Conservation (phyloP, 2,797 vertebrate species). For the Eleutherodactylus coqui region DNA sequence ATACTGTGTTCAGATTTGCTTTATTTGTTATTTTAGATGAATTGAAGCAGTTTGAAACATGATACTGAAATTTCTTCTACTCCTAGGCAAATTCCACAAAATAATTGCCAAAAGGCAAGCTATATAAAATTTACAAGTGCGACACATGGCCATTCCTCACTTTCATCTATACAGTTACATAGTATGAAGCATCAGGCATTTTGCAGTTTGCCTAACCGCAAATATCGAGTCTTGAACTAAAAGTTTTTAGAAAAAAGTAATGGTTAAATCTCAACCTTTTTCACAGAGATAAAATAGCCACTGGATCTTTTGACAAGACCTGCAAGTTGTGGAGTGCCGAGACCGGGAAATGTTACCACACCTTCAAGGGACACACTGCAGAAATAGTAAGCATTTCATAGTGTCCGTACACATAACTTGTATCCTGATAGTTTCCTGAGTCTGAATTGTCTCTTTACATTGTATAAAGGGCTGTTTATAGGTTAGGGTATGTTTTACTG, state of each 20-base stretch:
- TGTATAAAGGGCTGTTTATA: too few relatives aligned
- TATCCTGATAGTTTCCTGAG: not conserved
- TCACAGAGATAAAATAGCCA: conserved; percentile 92
- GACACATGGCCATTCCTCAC: not conserved
- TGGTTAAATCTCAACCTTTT: not conserved
- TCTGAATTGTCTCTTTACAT: not conserved
- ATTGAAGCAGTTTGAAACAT: not conserved
- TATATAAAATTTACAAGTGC: not conserved
- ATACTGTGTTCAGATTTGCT: not conserved
- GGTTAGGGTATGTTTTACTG: too few relatives aligned
- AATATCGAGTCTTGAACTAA: not conserved
- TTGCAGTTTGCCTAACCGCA: not conserved
- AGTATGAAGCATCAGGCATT: not conserved
- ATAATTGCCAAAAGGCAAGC: not conserved
- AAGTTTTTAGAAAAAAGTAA: not conserved
- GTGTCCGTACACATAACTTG: not conserved
- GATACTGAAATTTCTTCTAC: not conserved
- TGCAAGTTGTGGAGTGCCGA: conserved; percentile 92
- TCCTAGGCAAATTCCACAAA: not conserved
- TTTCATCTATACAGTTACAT: not conserved
- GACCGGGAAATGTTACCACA: conserved; percentile 91
- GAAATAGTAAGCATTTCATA: conserved; percentile 86
- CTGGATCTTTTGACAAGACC: conserved; percentile 96
- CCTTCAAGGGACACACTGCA: conserved; percentile 87
- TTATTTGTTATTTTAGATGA: not conserved